A percentile compares a stretch with the other conserved stretches of the same genome.
These are phyloP conservation scores for Erythrolamprus reginae DNA, from an alignment of 2,113 vertebrate species.

Conservation along the genomic window DNA sequence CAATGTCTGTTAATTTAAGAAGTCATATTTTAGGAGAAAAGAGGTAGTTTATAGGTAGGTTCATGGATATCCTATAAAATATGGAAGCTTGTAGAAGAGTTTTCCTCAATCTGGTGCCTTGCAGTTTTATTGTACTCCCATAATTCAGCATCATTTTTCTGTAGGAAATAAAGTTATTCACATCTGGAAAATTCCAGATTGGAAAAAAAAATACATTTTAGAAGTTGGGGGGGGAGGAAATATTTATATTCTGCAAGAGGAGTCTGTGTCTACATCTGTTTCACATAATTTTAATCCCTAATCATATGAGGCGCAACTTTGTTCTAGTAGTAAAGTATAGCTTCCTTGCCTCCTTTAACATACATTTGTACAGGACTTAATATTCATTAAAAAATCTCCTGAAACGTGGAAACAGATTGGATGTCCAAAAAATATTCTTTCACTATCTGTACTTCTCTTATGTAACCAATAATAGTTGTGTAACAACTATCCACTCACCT, in stretches of 20 bases:
- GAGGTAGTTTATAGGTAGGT: neutral
- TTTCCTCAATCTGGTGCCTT: neutral
- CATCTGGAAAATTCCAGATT: neutral
- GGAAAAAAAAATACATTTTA: neutral
- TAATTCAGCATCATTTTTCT: neutral
- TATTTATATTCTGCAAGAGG: neutral
- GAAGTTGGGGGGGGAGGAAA: neutral
- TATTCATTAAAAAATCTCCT: neutral
- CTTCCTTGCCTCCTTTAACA: neutral
- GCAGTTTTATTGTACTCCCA: neutral
- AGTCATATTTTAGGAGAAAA: neutral
- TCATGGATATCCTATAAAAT: neutral
- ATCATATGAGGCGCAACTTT: neutral
- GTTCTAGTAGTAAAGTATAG: neutral
- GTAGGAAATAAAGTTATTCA: neutral
- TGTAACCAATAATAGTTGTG: neutral
- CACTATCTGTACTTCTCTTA: neutral
- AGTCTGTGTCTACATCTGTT: neutral
- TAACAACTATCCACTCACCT: neutral
- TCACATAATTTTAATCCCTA: neutral
- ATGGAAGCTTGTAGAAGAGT: neutral
- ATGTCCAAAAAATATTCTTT: neutral
- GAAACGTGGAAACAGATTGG: neutral
- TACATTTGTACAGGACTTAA: neutral
- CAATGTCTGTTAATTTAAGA: neutral